A percentile compares a stretch with the other conserved stretches of the same genome.
These are phyloP conservation scores for Yponomeuta evonymella DNA, from an alignment of 2,888 invertebrate species.

Conservation along the genomic window DNA sequence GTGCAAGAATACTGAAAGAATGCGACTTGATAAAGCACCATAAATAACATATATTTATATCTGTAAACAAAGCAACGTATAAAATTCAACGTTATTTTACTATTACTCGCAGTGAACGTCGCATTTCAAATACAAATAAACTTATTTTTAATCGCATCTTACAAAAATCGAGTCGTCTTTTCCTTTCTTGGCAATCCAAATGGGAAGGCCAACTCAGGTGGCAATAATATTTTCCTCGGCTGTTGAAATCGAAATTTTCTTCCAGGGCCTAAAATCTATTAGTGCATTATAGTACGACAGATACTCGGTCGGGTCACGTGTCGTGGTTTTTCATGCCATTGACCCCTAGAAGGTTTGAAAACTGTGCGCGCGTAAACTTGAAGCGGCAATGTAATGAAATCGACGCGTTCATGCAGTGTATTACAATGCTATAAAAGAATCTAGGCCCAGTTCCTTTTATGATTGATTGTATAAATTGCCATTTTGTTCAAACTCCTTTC, in stretches of 20 bases:
- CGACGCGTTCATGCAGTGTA: no score
- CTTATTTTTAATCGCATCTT: neutral
- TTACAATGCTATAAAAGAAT: no score
- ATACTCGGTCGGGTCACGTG: no score
- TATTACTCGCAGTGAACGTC: neutral
- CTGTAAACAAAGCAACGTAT: neutral
- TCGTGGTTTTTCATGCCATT: no score
- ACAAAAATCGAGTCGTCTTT: neutral
- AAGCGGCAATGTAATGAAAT: no score
- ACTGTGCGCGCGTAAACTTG: no score
- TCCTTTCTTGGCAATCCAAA: neutral
- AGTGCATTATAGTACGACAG: no score
- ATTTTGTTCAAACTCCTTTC: neutral
- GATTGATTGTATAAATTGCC: no score
- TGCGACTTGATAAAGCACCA: neutral
- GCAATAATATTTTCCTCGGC: neutral
- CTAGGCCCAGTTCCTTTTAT: no score
- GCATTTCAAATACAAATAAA: neutral
- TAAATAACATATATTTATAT: neutral
- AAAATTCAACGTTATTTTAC: neutral
- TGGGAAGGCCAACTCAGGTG: neutral
- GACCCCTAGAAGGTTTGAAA: no score
- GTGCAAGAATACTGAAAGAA: neutral
- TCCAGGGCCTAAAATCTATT: no score
- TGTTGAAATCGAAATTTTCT: no score